Evolutionary conservation across 2,888 invertebrate genomes (phyloP).

Genomic region (Cacoxenus indagator): DNA sequence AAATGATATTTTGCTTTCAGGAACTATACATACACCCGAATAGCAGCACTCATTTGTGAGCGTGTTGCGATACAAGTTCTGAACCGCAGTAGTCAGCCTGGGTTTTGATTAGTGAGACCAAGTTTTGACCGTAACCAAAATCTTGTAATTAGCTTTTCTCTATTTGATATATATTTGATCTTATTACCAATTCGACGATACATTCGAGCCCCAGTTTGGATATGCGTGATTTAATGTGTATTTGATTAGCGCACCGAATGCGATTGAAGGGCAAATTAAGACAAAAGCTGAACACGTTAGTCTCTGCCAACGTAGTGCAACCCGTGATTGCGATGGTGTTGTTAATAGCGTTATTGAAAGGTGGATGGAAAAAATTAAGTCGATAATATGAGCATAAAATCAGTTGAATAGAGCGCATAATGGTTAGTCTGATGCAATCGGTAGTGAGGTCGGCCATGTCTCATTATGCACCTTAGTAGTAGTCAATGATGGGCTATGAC

Average conservation of each 20-base stretch:
- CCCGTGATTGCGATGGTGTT: not conserved
- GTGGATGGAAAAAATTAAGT: constrained; percentile 22
- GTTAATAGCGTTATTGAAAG: too few species aligned
- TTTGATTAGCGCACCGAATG: constrained; percentile 49
- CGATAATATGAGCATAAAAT: constrained; percentile 38
- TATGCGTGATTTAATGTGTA: constrained; percentile 40
- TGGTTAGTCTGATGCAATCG: constrained; percentile 23
- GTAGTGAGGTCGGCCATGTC: not conserved
- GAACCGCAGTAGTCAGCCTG: not conserved
- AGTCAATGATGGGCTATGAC: constrained; percentile 42
- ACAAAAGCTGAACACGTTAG: constrained; percentile 33
- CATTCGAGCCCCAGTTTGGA: not conserved
- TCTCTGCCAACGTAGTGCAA: constrained; percentile 3
- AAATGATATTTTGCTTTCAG: not conserved
- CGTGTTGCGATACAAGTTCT: not conserved
- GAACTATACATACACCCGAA: not conserved
- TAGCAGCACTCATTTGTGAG: constrained; percentile 3
- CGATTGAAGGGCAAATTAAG: constrained; percentile 35
- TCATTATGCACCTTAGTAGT: constrained; percentile 19
- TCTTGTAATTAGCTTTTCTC: not conserved
- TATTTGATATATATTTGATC: not conserved
- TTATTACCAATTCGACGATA: not conserved
- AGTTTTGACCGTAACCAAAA: not conserved
- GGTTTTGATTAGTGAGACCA: not conserved
- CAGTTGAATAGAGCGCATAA: not conserved